These are phyloP conservation scores for Aradophagus sp. DNA, from an alignment of 1,140 invertebrate genomes.

Conservation along the genomic window DNA sequence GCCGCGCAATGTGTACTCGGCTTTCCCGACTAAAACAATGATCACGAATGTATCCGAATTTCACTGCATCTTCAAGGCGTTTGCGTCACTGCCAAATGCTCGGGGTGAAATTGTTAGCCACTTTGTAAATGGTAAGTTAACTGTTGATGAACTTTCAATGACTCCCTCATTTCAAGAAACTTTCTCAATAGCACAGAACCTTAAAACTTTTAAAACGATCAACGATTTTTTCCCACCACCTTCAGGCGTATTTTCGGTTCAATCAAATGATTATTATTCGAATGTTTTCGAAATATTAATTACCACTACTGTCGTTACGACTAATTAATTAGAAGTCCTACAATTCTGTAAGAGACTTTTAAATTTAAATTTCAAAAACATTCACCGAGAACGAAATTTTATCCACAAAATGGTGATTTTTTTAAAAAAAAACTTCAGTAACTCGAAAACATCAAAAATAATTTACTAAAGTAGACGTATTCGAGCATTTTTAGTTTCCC, in stretches of 20 bases:
- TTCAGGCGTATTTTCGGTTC: background rate
- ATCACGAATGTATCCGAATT: background rate
- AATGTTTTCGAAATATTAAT: no score
- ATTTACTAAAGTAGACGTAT: no score
- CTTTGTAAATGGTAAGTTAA: conserved; percentile 26
- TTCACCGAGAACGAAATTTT: no score
- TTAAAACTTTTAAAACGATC: conserved; percentile 16
- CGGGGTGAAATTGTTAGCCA: conserved; percentile 28
- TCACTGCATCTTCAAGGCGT: background rate
- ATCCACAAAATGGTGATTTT: no score
- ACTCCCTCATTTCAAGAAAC: conserved; percentile 23
- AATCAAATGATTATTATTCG: background rate
- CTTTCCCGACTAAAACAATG: conserved; percentile 24
- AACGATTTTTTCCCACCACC: background rate
- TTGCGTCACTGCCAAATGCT: conserved; percentile 2
- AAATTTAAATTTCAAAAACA: no score
- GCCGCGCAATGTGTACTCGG: conserved; percentile 21
- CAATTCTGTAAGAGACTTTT: no score
- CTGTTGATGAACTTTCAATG: conserved; percentile 32
- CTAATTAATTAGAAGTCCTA: no score
- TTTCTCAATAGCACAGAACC: conserved; percentile 12
- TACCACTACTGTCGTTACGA: no score
- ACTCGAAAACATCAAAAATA: no score
- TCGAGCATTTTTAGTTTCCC: no score
- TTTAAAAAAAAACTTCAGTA: no score